A percentile compares a stretch with the other conserved stretches of the same genome.
Evolutionary conservation across 2,888 invertebrate genomes (phyloP).

Genomic region (Caenorhabditis parvicauda): DNA sequence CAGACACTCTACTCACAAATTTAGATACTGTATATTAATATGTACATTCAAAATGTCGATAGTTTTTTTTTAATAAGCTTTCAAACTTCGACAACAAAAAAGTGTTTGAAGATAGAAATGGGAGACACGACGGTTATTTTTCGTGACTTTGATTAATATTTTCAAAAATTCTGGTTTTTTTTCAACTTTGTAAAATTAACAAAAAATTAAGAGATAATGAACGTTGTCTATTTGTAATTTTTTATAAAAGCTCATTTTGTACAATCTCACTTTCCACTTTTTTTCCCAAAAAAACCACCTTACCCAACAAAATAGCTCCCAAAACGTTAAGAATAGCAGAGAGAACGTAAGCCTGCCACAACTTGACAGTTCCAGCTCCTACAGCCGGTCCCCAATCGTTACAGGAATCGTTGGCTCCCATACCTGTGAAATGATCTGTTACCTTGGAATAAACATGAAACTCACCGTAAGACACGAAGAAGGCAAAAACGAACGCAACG

Average conservation of each 20-base stretch:
- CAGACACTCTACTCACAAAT: too few species aligned
- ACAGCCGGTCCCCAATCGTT: constrained; percentile 51
- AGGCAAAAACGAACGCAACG: constrained; percentile 44
- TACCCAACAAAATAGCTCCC: constrained; percentile 83
- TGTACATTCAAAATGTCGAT: too few species aligned
- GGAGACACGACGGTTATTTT: too few species aligned
- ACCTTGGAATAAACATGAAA: not conserved
- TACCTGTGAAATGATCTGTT: constrained; percentile 5
- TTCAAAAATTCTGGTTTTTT: too few species aligned
- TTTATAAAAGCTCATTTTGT: not conserved
- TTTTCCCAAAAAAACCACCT: not conserved
- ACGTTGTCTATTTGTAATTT: not conserved
- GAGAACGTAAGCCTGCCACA: constrained; percentile 77
- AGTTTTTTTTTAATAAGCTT: too few species aligned
- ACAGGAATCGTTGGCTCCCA: constrained; percentile 48
- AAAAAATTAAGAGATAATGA: not conserved
- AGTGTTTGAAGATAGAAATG: too few species aligned
- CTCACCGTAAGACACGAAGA: constrained; percentile 40
- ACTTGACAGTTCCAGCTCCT: constrained; percentile 45
- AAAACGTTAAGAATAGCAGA: constrained; percentile 94
- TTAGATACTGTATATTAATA: too few species aligned
- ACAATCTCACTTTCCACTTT: not conserved
- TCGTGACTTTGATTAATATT: too few species aligned
- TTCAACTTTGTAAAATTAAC: too few species aligned
- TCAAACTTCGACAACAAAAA: too few species aligned